Evolutionary conservation across 2,113 vertebrate genomes (phyloP).

Genomic region (Sinocyclocheilus grahami): DNA sequence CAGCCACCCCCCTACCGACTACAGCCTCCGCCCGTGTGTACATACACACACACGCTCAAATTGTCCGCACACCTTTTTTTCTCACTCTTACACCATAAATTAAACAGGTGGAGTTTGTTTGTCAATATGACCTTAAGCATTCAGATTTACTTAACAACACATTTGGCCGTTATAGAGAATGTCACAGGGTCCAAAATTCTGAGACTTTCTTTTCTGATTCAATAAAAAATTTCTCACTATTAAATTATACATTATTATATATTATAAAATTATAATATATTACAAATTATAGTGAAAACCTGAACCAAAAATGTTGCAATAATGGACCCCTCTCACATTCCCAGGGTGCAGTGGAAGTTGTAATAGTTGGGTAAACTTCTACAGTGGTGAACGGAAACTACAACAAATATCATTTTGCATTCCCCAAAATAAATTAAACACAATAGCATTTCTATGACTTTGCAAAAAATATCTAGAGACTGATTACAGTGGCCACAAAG

Average conservation of each 20-base stretch:
- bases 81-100: slow-evolving; percentile 13
- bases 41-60: neutral
- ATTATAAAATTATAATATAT: too few relatives aligned
- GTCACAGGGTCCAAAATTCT: neutral
- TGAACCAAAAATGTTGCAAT: too few relatives aligned
- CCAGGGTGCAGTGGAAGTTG: too few relatives aligned
- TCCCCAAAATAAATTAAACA: too few relatives aligned
- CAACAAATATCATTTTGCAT: too few relatives aligned
- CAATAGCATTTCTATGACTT: too few relatives aligned
- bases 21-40: slow-evolving; percentile 47
- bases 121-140: slow-evolving; percentile 7
- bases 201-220: neutral
- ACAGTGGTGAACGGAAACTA: too few relatives aligned
- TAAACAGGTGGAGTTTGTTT: slow-evolving; percentile 24
- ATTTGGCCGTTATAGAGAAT: neutral
- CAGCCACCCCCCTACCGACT: slow-evolving; percentile 41
- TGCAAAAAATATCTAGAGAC: too few relatives aligned
- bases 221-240: neutral
- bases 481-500: too few relatives aligned
- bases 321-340: too few relatives aligned
- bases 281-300: too few relatives aligned
- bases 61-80: neutral
- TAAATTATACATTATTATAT: neutral
- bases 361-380: too few relatives aligned
- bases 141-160: neutral